Percentiles rank a stretch among this genome's conserved stretches.
phyloP scores from a whole-genome alignment of 1,140 invertebrate species.

The Leptinotarsa defecta region DNA sequence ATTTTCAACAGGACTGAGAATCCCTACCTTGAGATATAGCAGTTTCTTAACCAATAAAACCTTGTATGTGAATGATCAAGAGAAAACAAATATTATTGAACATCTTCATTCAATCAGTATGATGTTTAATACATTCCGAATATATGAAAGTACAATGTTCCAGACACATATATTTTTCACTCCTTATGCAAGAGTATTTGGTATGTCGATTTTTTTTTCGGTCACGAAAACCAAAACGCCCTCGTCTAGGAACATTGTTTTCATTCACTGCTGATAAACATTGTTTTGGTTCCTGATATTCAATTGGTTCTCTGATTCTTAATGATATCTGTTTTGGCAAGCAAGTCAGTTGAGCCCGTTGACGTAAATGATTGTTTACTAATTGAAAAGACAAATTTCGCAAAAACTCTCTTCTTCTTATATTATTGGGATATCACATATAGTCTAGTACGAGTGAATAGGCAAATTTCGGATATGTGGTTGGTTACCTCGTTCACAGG shows the following conservation, averaged over 20 bases:
- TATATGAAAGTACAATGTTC: constrained; percentile 1
- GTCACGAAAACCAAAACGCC: background rate
- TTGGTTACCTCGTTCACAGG: too few relatives aligned
- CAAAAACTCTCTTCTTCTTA: constrained; percentile 2
- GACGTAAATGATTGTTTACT: background rate
- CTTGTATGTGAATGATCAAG: background rate
- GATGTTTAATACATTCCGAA: background rate
- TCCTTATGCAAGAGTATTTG: background rate
- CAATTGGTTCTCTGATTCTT: background rate
- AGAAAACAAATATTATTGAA: background rate
- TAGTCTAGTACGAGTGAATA: too few relatives aligned
- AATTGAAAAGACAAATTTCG: background rate
- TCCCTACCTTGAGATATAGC: background rate
- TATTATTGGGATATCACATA: background rate
- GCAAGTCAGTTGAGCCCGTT: background rate
- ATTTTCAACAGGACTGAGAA: background rate
- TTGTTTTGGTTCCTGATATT: constrained; percentile 1
- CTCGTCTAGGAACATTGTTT: background rate
- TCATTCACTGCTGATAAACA: background rate
- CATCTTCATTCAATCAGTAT: background rate
- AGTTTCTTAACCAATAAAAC: background rate
- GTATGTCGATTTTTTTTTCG: background rate
- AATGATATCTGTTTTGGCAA: background rate
- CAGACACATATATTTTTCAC: constrained; percentile 8
- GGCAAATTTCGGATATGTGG: too few relatives aligned